These are phyloP conservation scores for Albula glossodonta DNA, from an alignment of 2,113 vertebrate genomes.

Conservation along the genomic window DNA sequence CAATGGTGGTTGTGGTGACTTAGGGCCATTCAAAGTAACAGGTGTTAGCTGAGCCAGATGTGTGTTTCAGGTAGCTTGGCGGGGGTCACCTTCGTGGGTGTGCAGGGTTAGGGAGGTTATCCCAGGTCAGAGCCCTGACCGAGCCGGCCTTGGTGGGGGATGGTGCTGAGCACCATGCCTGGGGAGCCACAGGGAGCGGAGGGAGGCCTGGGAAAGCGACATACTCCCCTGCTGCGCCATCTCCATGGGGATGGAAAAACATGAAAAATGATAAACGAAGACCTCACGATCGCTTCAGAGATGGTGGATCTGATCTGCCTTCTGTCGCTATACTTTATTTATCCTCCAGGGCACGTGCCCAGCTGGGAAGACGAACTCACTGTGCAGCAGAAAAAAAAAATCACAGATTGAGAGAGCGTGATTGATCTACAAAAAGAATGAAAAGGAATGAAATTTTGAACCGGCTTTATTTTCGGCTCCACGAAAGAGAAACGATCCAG, in stretches of 20 bases:
- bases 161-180: too few relatives aligned
- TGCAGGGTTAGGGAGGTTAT: not conserved
- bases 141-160: not conserved
- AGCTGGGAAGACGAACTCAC: not conserved
- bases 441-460: constrained; percentile 8
- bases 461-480: not conserved
- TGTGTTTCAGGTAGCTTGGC: too few relatives aligned
- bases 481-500: not conserved
- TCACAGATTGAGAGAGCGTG: not conserved
- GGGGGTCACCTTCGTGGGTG: too few relatives aligned
- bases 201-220: not conserved
- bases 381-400: not conserved
- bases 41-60: too few relatives aligned
- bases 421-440: not conserved
- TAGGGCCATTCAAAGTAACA: too few relatives aligned
- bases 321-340: not conserved
- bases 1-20: too few relatives aligned
- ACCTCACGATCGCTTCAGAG: not conserved
- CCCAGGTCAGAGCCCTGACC: not conserved
- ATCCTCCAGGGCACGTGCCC: not conserved
- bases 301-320: not conserved
- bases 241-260: not conserved
- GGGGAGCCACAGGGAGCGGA: not conserved
- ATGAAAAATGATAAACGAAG: not conserved
- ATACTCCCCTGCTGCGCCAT: not conserved